phyloP scores from a whole-genome alignment of 2,113 vertebrate species.

The Panthera uncia region DNA sequence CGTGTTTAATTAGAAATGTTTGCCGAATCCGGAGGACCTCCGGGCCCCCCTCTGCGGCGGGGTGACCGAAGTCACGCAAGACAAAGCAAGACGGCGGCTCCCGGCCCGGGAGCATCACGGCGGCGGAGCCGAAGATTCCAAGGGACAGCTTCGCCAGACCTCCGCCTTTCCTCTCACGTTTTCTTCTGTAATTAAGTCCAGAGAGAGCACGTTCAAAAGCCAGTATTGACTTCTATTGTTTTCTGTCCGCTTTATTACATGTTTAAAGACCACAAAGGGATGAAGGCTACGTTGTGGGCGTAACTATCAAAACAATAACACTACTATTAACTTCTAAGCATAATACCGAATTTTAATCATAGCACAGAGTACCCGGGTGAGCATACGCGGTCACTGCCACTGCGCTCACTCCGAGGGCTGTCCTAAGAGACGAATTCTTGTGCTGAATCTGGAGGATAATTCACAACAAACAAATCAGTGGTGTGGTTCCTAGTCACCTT shows the following conservation, averaged over 20 bases:
- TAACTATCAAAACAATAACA: neutral
- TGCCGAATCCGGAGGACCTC: neutral
- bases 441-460: neutral
- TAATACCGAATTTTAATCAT: neutral
- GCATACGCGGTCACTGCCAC: fast-evolving
- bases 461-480: neutral
- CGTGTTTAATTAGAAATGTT: constrained; percentile 31
- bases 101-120: too few relatives aligned
- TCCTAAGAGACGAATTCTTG: too few relatives aligned
- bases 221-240: neutral
- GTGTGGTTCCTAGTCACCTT: neutral
- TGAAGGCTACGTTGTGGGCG: neutral
- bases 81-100: too few relatives aligned
- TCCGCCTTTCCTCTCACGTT: neutral
- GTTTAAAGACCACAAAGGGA: neutral
- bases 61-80: too few relatives aligned
- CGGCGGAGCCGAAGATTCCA: too few relatives aligned
- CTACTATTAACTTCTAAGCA: neutral
- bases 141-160: too few relatives aligned
- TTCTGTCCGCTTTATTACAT: neutral
- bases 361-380: neutral
- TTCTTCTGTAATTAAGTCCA: neutral
- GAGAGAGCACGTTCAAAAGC: neutral
- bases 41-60: too few relatives aligned
- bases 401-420: fast-evolving